Evolutionary conservation across 2,797 vertebrate species (phyloP).

Genomic region (Tympanoctomys barrerae): DNA sequence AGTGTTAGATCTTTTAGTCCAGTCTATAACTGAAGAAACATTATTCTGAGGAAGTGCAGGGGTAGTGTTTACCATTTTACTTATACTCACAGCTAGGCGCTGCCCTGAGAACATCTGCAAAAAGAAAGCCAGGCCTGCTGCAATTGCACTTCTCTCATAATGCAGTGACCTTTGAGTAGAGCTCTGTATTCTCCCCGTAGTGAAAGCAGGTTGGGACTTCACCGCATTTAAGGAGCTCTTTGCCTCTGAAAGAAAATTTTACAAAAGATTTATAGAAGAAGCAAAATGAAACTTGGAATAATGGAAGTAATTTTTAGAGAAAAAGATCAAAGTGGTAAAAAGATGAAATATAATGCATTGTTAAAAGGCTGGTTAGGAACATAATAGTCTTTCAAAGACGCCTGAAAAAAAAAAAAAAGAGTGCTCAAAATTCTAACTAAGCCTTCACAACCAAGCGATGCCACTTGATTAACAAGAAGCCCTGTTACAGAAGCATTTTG

Average conservation of each 20-base stretch:
- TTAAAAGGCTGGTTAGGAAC: slow-evolving; percentile 45
- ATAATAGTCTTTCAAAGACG: slow-evolving; percentile 34
- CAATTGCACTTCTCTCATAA: neutral
- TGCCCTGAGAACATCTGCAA: rapidly evolving
- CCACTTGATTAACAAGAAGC: slow-evolving; percentile 15
- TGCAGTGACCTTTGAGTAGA: neutral
- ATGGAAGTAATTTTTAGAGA: slow-evolving; percentile 64
- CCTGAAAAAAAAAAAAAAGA: slow-evolving; percentile 58
- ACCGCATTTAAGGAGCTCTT: slow-evolving; percentile 42
- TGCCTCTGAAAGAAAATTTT: slow-evolving; percentile 46
- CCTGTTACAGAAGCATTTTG: neutral
- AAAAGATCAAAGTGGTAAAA: slow-evolving; percentile 70
- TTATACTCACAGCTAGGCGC: neutral
- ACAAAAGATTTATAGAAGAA: slow-evolving; percentile 51
- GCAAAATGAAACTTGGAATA: slow-evolving; percentile 65
- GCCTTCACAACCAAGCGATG: neutral
- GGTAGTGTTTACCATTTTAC: neutral
- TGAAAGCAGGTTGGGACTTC: slow-evolving; percentile 1
- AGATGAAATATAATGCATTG: slow-evolving; percentile 51
- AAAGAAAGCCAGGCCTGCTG: neutral
- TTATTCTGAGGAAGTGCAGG: slow-evolving; percentile 9
- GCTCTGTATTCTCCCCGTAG: neutral
- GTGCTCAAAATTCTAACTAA: neutral
- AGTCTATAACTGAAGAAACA: neutral
- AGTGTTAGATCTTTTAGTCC: neutral